These are phyloP conservation scores for Tolypeutes matacus DNA, from an alignment of 2,797 vertebrate species.

Conservation along the genomic window DNA sequence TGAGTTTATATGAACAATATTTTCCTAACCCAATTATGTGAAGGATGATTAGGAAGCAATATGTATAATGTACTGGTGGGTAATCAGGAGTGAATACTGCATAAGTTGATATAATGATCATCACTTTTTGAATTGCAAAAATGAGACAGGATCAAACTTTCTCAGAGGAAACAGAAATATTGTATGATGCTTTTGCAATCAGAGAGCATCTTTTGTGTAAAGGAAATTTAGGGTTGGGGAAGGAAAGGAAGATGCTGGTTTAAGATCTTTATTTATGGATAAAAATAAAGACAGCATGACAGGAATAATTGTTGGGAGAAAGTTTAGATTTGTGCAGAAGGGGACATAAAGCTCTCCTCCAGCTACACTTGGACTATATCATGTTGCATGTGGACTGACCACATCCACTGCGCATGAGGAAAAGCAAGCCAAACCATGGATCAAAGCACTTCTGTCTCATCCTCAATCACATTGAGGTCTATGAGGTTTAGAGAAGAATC, in stretches of 20 bases:
- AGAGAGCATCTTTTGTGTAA: neutral
- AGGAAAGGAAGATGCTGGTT: neutral
- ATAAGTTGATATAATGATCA: neutral
- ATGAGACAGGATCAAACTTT: neutral
- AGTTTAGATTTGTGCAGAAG: neutral
- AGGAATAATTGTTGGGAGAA: neutral
- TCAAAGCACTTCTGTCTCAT: neutral
- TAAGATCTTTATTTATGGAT: neutral
- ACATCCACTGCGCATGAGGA: neutral
- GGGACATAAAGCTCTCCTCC: neutral
- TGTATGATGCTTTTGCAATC: neutral
- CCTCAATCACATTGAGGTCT: neutral
- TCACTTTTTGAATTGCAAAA: constrained; percentile 10
- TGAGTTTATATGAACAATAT: constrained; percentile 28
- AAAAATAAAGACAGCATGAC: neutral
- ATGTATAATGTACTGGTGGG: neutral
- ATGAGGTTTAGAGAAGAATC: neutral
- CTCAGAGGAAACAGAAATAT: neutral
- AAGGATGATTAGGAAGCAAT: neutral
- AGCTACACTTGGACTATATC: neutral
- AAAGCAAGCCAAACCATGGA: neutral
- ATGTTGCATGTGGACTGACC: neutral
- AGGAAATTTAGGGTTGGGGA: constrained; percentile 10
- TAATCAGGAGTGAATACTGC: neutral
- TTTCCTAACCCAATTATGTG: constrained; percentile 24